phyloP scores from a whole-genome alignment of 2,113 vertebrate species.

The Tragelaphus strepsiceros region DNA sequence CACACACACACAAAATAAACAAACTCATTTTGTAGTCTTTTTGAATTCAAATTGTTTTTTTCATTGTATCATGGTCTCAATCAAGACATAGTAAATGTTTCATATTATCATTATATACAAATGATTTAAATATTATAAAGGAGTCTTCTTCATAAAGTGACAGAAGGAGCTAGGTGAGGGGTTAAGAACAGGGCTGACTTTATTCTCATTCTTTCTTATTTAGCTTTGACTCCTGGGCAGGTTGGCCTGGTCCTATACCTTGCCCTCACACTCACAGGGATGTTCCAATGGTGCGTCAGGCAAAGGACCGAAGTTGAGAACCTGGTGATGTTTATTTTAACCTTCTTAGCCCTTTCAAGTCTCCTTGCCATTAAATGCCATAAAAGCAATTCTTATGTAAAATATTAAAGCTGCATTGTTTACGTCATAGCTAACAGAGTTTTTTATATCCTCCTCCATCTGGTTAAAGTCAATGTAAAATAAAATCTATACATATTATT shows the following conservation, averaged over 20 bases:
- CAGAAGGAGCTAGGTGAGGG: not conserved
- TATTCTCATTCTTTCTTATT: not conserved
- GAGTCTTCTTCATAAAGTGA: not conserved
- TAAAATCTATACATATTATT: constrained; percentile 36
- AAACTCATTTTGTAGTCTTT: too few relatives aligned
- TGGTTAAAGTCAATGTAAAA: too few relatives aligned
- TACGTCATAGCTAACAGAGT: not conserved
- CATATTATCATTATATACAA: too few relatives aligned
- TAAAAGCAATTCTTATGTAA: constrained; percentile 63
- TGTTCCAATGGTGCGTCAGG: constrained; percentile 82
- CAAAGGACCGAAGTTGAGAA: constrained; percentile 97
- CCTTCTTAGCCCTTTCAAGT: constrained; percentile 46
- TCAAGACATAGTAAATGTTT: too few relatives aligned
- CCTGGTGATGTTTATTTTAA: constrained; percentile 86
- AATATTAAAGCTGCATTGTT: constrained; percentile 63
- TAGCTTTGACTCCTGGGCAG: constrained; percentile 69
- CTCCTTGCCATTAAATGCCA: constrained; percentile 29
- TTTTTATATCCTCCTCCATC: too few relatives aligned
- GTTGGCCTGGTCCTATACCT: too few relatives aligned
- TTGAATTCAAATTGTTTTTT: accelerated
- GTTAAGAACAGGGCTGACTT: not conserved
- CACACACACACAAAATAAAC: too few relatives aligned
- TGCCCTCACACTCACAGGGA: too few relatives aligned
- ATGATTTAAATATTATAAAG: too few relatives aligned
- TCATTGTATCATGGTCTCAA: too few relatives aligned